phyloP scores from a whole-genome alignment of 2,797 vertebrate species.

The Microchirus variegatus region DNA sequence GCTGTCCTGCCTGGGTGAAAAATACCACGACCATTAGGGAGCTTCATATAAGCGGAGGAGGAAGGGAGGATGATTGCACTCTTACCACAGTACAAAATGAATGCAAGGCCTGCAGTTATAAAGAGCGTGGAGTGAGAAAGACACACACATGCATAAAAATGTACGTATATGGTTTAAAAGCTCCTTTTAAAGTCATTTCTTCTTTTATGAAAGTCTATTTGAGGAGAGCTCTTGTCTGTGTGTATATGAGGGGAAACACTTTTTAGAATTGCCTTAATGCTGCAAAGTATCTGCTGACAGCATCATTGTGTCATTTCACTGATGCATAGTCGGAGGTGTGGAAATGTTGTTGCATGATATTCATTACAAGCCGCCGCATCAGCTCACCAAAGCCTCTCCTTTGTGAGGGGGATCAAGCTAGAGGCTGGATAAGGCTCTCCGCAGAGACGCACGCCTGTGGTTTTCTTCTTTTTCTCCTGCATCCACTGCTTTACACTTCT shows the following conservation, averaged over 20 bases:
- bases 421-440: conserved; percentile 67
- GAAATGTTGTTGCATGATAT: conserved; percentile 63
- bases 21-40: conserved; percentile 53
- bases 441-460: conserved; percentile 53
- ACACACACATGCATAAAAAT: background rate
- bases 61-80: conserved; percentile 13
- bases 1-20: conserved; percentile 45
- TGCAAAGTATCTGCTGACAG: conserved; percentile 43
- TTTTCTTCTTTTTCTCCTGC: conserved; percentile 56
- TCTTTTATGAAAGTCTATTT: background rate
- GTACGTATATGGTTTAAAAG: background rate
- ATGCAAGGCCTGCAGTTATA: conserved; percentile 12
- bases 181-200: background rate
- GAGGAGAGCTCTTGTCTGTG: background rate
- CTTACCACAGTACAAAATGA: conserved; percentile 17
- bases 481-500: conserved; percentile 3
- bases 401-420: conserved; percentile 65
- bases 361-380: conserved; percentile 65
- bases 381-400: conserved; percentile 73
- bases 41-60: conserved; percentile 20
- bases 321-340: conserved; percentile 55
- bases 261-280: conserved; percentile 21
- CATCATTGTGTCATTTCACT: conserved; percentile 50
- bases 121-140: background rate
- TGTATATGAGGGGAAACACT: background rate